phyloP scores from a whole-genome alignment of 2,888 invertebrate species.

The Diogma glabrata region DNA sequence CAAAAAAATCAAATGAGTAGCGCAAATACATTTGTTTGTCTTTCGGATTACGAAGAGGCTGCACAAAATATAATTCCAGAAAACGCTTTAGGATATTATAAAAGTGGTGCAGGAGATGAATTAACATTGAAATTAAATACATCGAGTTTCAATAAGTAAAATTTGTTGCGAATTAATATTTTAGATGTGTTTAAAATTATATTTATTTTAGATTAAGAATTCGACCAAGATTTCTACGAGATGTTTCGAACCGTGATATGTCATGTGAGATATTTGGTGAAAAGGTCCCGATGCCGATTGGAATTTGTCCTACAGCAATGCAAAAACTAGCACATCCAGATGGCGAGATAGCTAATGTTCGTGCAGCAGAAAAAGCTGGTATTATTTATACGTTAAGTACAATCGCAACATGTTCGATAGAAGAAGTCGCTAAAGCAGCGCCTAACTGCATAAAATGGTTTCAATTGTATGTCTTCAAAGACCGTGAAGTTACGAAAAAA shows the following conservation, averaged over 20 bases:
- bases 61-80: slow-evolving; percentile 54
- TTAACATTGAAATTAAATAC: slow-evolving; percentile 59
- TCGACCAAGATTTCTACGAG: slow-evolving; percentile 62
- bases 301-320: slow-evolving; percentile 83
- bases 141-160: slow-evolving; percentile 55
- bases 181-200: no score
- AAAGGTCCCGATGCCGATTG: slow-evolving; percentile 58
- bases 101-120: slow-evolving; percentile 74
- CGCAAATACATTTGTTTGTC: slow-evolving; percentile 50
- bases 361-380: slow-evolving; percentile 66
- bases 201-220: slow-evolving; percentile 43
- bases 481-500: slow-evolving; percentile 62
- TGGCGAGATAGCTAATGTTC: slow-evolving; percentile 74
- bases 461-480: slow-evolving; percentile 81
- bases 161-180: no score
- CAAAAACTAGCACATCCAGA: slow-evolving; percentile 83
- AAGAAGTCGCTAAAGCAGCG: slow-evolving; percentile 70
- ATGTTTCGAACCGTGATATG: slow-evolving; percentile 54
- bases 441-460: slow-evolving; percentile 76
- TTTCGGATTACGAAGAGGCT: slow-evolving; percentile 64
- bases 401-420: slow-evolving; percentile 74
- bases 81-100: slow-evolving; percentile 69
- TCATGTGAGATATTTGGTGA: slow-evolving; percentile 52
- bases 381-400: slow-evolving; percentile 77
- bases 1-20: no score